Evolutionary conservation across 2,113 vertebrate genomes (phyloP).

Genomic region (Pseudois nayaur): DNA sequence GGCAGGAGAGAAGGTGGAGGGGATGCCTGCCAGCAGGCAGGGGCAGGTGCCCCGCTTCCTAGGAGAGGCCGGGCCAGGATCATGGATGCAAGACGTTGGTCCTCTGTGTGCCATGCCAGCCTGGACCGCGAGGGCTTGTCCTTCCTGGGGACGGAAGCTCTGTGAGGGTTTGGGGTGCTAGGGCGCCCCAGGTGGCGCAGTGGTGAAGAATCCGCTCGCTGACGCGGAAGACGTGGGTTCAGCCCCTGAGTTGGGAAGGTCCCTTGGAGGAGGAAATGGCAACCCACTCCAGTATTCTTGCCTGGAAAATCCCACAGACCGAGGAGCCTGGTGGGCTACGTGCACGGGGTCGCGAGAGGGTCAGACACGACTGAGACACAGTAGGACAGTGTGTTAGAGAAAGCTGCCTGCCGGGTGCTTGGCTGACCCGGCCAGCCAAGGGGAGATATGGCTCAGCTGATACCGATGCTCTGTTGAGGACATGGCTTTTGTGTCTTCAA

Average conservation of each 20-base stretch:
- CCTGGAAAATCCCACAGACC: neutral
- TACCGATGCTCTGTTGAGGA: neutral
- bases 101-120: neutral
- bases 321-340: neutral
- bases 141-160: accelerated
- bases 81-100: neutral
- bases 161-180: neutral
- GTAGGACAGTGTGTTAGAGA: neutral
- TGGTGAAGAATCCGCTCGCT: neutral
- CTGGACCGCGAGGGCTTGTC: neutral
- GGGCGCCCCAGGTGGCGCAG: neutral
- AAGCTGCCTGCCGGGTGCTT: neutral
- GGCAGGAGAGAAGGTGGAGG: neutral
- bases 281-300: neutral
- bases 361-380: neutral
- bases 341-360: neutral
- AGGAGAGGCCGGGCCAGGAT: neutral
- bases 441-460: neutral
- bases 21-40: neutral
- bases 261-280: neutral
- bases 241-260: neutral
- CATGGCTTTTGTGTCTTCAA: neutral
- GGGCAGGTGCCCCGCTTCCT: neutral
- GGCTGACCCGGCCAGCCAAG: neutral
- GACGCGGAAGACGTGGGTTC: neutral